Evolutionary conservation across 1,140 invertebrate species (phyloP).

Genomic region (Calliopsis andreniformis): DNA sequence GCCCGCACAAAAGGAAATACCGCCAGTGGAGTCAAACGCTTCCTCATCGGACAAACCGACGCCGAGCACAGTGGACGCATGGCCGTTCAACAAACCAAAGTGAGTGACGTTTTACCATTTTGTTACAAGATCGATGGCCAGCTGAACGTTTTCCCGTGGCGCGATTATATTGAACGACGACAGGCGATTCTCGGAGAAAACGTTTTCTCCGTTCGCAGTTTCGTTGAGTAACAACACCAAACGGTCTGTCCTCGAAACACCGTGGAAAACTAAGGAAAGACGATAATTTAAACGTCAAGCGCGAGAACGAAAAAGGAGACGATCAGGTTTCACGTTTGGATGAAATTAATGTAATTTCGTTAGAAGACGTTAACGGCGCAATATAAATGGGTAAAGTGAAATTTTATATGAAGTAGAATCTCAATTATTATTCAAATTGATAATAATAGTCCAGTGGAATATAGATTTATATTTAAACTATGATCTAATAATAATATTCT

Average conservation of each 20-base stretch:
- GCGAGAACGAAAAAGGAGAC: not conserved
- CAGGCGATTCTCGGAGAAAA: not conserved
- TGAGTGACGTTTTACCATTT: constrained; percentile 48
- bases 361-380: not conserved
- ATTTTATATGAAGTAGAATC: not conserved
- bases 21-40: no score
- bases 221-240: not conserved
- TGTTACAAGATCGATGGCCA: constrained; percentile 25
- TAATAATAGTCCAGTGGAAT: no score
- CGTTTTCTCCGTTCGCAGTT: not conserved
- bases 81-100: constrained; percentile 52
- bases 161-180: not conserved
- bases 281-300: not conserved
- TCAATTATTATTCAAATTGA: not conserved
- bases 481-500: no score
- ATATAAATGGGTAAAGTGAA: constrained; percentile 12
- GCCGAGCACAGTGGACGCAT: constrained; percentile 48
- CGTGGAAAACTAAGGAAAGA: not conserved
- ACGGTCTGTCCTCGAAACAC: not conserved
- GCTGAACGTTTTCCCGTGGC: not conserved
- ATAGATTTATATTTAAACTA: no score
- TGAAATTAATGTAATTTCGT: not conserved
- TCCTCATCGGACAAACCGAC: not conserved
- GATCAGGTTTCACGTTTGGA: constrained; percentile 9
- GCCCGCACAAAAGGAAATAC: no score